Evolutionary conservation across 1,140 invertebrate species (phyloP).

Genomic region (Procambarus virginalis): DNA sequence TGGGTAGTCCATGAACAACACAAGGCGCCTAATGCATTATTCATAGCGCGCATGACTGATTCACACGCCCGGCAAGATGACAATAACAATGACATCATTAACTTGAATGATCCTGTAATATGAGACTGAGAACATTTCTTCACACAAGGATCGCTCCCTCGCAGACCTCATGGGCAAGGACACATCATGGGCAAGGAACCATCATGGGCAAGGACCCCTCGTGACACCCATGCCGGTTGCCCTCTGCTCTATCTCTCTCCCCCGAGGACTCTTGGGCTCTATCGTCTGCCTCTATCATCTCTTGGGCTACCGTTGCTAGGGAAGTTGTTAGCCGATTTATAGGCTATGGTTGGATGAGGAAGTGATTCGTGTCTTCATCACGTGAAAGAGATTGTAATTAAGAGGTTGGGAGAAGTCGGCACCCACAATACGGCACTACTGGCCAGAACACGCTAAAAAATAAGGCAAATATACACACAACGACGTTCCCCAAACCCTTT

Average conservation of each 20-base stretch:
- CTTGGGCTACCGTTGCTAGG: background rate
- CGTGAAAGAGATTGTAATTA: background rate
- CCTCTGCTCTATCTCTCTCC: too few relatives aligned
- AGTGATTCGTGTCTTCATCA: background rate
- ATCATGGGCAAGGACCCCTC: too few relatives aligned
- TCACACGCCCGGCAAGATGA: background rate
- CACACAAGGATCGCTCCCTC: background rate
- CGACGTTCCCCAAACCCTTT: slow-evolving; percentile 20
- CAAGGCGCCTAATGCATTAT: slow-evolving; percentile 36
- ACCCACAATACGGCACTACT: background rate
- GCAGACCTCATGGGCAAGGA: background rate
- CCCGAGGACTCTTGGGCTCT: too few relatives aligned
- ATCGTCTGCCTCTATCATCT: too few relatives aligned
- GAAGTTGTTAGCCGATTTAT: background rate
- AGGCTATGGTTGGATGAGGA: background rate
- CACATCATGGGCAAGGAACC: background rate
- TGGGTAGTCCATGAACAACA: background rate
- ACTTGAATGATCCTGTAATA: slow-evolving; percentile 52
- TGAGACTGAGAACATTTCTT: slow-evolving; percentile 29
- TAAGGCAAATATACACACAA: slow-evolving; percentile 24
- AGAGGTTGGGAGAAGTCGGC: background rate
- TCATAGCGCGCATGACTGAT: slow-evolving; percentile 27
- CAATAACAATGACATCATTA: slow-evolving; percentile 54
- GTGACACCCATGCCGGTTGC: too few relatives aligned
- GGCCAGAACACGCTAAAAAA: slow-evolving; percentile 16